phyloP scores from a whole-genome alignment of 2,888 invertebrate genomes.

The Tetranychus truncatus region DNA sequence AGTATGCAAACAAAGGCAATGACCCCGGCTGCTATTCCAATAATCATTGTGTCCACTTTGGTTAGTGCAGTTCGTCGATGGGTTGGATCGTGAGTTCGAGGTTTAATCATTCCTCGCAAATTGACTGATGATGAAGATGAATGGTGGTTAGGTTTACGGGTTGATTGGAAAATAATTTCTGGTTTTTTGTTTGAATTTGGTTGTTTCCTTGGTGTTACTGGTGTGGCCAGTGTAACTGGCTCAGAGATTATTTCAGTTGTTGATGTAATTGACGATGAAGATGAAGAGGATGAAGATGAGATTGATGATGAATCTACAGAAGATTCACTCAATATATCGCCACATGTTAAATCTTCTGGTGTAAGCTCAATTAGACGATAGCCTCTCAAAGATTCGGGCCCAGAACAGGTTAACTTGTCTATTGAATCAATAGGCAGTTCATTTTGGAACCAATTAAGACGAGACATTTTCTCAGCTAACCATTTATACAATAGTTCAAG shows the following conservation, averaged over 20 bases:
- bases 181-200: constrained; percentile 42
- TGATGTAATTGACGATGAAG: constrained; percentile 16
- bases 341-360: constrained; percentile 12
- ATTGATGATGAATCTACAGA: background rate
- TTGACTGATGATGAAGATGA: constrained; percentile 6
- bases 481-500: constrained; percentile 38
- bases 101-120: background rate
- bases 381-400: constrained; percentile 1
- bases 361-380: constrained; percentile 12
- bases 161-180: constrained; percentile 49
- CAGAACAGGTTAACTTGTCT: background rate
- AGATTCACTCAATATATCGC: background rate
- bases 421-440: background rate
- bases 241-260: constrained; percentile 29
- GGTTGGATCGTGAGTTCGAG: background rate
- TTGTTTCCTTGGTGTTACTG: constrained; percentile 33
- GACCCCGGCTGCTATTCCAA: constrained; percentile 81
- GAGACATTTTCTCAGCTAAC: constrained; percentile 35
- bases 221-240: constrained; percentile 24
- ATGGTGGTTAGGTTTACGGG: constrained; percentile 12
- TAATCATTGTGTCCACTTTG: constrained; percentile 78
- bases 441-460: background rate
- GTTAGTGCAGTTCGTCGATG: constrained; percentile 36
- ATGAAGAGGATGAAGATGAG: background rate
- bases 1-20: constrained; percentile 74